phyloP scores from a whole-genome alignment of 2,888 invertebrate species.

The Ectobius pallidus region DNA sequence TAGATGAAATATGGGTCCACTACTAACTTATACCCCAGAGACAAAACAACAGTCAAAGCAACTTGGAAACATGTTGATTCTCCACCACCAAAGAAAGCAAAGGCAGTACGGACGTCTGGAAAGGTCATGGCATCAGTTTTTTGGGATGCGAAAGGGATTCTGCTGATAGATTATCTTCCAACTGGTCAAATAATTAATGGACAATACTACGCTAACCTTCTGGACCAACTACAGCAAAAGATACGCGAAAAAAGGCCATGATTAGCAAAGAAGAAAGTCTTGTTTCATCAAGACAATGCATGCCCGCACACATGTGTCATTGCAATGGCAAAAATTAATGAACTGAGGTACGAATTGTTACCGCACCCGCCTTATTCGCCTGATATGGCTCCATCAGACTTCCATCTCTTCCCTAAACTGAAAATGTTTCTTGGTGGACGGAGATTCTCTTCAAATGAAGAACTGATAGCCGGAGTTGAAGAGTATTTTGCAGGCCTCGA shows the following conservation, averaged over 20 bases:
- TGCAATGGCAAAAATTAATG: not conserved
- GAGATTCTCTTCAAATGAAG: too few species aligned
- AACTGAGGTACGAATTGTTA: slow-evolving; percentile 3
- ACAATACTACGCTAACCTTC: slow-evolving; percentile 3
- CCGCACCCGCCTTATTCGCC: too few species aligned
- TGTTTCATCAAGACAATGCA: slow-evolving; percentile 8
- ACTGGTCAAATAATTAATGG: not conserved
- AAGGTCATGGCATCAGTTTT: too few species aligned
- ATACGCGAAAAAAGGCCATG: slow-evolving; percentile 10
- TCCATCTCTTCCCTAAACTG: too few species aligned
- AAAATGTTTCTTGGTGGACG: too few species aligned
- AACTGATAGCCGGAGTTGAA: too few species aligned
- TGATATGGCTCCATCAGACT: not conserved
- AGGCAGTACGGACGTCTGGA: too few species aligned
- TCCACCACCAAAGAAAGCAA: too few species aligned
- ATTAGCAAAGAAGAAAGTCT: slow-evolving; percentile 7
- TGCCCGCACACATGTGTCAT: not conserved
- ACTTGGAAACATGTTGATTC: slow-evolving; percentile 2
- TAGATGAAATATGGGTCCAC: slow-evolving; percentile 10
- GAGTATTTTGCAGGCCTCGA: too few species aligned
- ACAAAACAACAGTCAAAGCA: slow-evolving; percentile 16
- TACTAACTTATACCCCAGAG: slow-evolving; percentile 21
- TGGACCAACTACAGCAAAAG: slow-evolving; percentile 5
- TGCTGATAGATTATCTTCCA: not conserved
- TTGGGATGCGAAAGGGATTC: too few species aligned